A percentile compares a stretch with the other conserved stretches of the same genome.
These are phyloP conservation scores for Cheilinus undulatus DNA, from an alignment of 2,113 vertebrate species.

Conservation along the genomic window DNA sequence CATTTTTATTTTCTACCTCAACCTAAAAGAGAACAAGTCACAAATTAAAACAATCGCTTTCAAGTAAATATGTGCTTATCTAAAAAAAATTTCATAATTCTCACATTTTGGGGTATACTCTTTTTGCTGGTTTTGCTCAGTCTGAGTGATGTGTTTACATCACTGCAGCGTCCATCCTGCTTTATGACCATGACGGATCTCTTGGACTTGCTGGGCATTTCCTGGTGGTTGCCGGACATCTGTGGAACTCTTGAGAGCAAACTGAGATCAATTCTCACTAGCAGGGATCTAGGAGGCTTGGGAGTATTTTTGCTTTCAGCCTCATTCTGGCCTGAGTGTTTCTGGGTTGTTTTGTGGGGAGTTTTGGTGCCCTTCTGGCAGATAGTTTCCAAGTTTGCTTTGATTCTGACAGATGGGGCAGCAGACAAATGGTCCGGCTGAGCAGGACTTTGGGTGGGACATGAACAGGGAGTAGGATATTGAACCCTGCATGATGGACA, in stretches of 20 bases:
- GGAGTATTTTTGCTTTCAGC: conserved; percentile 57
- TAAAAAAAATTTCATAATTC: not conserved
- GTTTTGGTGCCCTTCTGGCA: conserved; percentile 67
- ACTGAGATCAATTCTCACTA: conserved; percentile 90
- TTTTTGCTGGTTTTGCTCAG: conserved; percentile 80
- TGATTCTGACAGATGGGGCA: conserved; percentile 57
- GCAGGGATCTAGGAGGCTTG: conserved; percentile 54
- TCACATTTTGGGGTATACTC: conserved; percentile 71
- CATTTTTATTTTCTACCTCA: conserved; percentile 65
- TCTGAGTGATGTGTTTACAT: conserved; percentile 9
- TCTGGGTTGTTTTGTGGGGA: conserved; percentile 66
- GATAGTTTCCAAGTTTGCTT: conserved; percentile 41
- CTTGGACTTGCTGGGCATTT: conserved; percentile 62
- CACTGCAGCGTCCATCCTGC: conserved; percentile 66
- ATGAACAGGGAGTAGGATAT: conserved; percentile 62
- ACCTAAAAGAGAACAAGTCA: conserved; percentile 66
- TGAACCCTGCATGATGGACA: conserved; percentile 56
- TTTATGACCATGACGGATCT: conserved; percentile 41
- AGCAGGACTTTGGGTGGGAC: conserved; percentile 48
- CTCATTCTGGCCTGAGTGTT: conserved; percentile 52
- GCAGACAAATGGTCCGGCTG: conserved; percentile 54
- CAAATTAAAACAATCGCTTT: conserved; percentile 6
- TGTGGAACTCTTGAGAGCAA: conserved; percentile 88
- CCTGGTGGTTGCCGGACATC: conserved; percentile 11
- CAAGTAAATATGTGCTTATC: not conserved